Evolutionary conservation across 2,888 invertebrate genomes (phyloP), one percentile per base, ranked within the genome.

Genomic region (Dione vanillae): DNA sequence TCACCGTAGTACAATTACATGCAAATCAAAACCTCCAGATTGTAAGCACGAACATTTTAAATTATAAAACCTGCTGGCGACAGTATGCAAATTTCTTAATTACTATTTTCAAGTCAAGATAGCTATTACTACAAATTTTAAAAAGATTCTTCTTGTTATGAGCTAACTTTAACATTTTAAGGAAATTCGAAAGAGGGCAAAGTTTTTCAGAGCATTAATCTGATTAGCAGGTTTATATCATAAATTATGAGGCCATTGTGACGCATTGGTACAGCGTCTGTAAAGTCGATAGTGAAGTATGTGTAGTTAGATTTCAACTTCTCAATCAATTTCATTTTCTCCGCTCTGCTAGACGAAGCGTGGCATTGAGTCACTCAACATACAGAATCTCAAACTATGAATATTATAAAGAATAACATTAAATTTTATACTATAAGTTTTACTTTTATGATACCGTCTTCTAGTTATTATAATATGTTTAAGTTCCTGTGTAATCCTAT

Each of bases 31-130:
- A 64, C 37, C 49, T 37, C 64, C 49, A 10, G 43, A 61, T 61
- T 61, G 41, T 61, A 68, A 52, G n/a, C 41, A 35, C 54, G 56
- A 49, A 65, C 51, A 52, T 27, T 68, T 56, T 54, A 59, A 66
- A 64, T 56, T 52, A 51, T 65, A 40, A 68, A 71, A 65, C 43
- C 59, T 59, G 52, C 59, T 65, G 49, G 62, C 69, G 72, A 56
- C 54, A 61, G 37, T 69, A 72, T 72, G 72, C 65, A 69, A 72
- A 72, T 72, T 66, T 61, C 41, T 52, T 69, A 72, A 71, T 72
- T 66, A 72, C 69, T 35, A 43, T 68, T 52, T 61, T 51, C 49
- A 51, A 59, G 20, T 49, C 58, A 58, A 58, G 67, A 59, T 59
- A 49, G 67, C 40, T 59, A 27, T 40, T 58, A 61, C 43, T 45